phyloP scores from a whole-genome alignment of 1,140 invertebrate species.

The Bactericera cockerelli region DNA sequence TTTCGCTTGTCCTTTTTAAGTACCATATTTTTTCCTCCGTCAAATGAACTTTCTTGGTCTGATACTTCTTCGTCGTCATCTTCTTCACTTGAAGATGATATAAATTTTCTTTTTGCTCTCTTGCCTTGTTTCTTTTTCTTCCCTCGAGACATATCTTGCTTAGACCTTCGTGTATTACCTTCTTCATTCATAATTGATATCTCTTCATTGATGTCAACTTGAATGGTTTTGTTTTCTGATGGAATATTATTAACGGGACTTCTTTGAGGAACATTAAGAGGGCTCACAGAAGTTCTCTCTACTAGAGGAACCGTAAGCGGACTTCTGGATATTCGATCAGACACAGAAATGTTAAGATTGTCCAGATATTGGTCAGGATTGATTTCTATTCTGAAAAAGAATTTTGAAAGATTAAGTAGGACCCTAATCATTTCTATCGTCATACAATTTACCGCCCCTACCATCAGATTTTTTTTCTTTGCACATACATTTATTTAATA shows the following conservation, averaged over 20 bases:
- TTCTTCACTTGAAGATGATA: neutral
- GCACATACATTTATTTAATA: too few relatives aligned
- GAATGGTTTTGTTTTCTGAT: constrained; percentile 2
- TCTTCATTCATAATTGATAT: constrained; percentile 8
- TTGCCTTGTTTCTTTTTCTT: constrained; percentile 4
- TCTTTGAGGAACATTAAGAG: neutral
- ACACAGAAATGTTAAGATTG: neutral
- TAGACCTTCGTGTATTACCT: neutral
- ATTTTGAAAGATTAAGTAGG: too few relatives aligned
- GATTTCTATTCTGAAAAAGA: constrained; percentile 5
- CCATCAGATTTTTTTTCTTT: too few relatives aligned
- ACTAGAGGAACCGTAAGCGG: neutral
- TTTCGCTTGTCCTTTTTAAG: constrained; percentile 6
- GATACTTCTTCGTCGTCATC: neutral
- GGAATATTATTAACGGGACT: neutral
- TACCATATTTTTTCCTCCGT: neutral
- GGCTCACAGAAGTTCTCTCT: neutral
- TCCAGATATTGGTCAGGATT: constrained; percentile 5
- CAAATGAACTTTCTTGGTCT: constrained; percentile 3
- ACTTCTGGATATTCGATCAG: neutral
- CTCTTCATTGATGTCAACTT: constrained; percentile 2
- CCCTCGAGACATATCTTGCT: neutral
- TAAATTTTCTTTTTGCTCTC: neutral
- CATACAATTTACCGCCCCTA: too few relatives aligned
- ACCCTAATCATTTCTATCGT: too few relatives aligned